Percentiles rank a stretch among this genome's conserved stretches.
Evolutionary conservation across 2,113 vertebrate genomes (phyloP).

Genomic region (Tichodroma muraria): DNA sequence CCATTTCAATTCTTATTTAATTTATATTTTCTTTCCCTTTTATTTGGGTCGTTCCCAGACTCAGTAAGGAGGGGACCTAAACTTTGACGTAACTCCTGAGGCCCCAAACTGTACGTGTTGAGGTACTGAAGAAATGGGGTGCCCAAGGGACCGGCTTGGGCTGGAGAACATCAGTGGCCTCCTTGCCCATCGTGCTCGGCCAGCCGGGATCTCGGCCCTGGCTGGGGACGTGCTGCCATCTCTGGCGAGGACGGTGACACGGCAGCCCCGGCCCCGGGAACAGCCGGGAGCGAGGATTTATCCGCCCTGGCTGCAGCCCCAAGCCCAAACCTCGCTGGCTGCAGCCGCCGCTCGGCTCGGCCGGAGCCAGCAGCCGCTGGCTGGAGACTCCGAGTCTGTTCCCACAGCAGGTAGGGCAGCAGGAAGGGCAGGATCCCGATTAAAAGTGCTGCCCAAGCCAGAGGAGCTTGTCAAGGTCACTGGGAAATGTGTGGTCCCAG

Average conservation of each 20-base stretch:
- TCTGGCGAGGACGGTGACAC: neutral
- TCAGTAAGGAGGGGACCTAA: neutral
- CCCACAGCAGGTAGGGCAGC: neutral
- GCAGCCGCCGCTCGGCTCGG: neutral
- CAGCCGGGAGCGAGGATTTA: accelerated
- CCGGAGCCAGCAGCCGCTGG: neutral
- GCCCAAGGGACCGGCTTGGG: neutral
- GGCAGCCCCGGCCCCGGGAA: neutral
- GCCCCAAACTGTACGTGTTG: accelerated
- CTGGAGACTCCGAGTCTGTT: neutral
- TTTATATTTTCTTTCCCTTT: neutral
- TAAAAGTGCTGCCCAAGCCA: neutral
- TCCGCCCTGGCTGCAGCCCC: neutral
- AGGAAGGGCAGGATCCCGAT: neutral
- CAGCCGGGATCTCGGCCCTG: neutral
- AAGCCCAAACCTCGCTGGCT: accelerated
- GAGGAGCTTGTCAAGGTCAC: neutral
- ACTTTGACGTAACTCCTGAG: neutral
- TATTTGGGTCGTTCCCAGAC: accelerated
- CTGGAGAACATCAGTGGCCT: neutral
- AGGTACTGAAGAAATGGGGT: accelerated
- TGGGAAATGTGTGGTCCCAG: accelerated
- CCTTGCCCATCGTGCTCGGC: accelerated
- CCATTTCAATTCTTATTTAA: accelerated
- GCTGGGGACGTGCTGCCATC: slow-evolving; percentile 32